Conservation (phyloP, 2,797 vertebrate species). For the Pteronotus mesoamericanus region DNA sequence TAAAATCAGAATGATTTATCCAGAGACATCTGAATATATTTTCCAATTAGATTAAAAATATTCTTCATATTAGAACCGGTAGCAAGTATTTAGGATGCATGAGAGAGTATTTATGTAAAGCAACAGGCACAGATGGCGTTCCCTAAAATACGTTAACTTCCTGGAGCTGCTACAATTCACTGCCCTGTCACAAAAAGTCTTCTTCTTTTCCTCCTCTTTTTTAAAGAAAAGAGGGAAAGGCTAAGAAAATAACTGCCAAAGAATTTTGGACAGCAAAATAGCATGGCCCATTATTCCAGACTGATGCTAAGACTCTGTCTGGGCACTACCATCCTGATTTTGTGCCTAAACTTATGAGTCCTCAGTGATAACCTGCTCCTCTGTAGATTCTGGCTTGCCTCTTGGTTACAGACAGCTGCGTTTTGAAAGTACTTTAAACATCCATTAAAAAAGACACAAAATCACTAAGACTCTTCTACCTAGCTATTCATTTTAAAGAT, state of each 20-base stretch:
- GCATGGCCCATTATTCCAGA: neutral
- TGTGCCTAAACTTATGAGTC: neutral
- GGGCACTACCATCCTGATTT: neutral
- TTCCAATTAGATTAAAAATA: conserved; percentile 6
- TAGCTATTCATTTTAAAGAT: neutral
- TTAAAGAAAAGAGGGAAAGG: neutral
- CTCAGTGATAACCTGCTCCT: neutral
- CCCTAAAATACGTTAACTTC: conserved; percentile 8
- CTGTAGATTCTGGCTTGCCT: neutral
- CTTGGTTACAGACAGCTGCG: neutral
- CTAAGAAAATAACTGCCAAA: neutral
- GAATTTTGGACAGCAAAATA: conserved; percentile 34
- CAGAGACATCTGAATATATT: conserved; percentile 16
- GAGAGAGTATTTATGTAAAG: neutral
- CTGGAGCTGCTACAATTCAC: neutral
- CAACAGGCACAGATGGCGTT: neutral
- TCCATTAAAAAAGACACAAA: neutral
- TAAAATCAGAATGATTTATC: conserved; percentile 33
- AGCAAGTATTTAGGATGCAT: conserved; percentile 2
- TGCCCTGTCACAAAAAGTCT: neutral
- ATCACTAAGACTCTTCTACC: neutral
- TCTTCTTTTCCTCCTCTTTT: neutral
- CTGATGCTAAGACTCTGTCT: neutral
- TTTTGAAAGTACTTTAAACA: neutral
- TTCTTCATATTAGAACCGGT: conserved; percentile 32